Base-by-base conservation (phyloP, 2,888 invertebrate genomes). In the Heliconius erato region DNA sequence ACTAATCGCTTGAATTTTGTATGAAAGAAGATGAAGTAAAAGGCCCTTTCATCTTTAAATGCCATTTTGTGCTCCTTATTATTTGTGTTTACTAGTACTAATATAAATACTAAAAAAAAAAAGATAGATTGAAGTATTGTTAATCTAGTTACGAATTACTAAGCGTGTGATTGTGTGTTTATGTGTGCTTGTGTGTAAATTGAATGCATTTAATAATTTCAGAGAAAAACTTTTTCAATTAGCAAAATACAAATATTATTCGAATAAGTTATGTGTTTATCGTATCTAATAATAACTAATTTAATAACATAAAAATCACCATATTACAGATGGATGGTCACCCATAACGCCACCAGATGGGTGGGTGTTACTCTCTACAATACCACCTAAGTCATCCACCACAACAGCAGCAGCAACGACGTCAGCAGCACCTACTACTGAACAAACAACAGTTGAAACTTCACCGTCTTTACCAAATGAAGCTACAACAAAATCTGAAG, bases 271-370 rank as follows among this genome's bases (percentile, higher is more conserved):
- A 19, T 7, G 6, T 6, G 3, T 54, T 7, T 7, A 54, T 54
- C 7, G 54, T 54, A 19, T 23, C 2, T 7, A 54, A 54, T 54
- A 54, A 54, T 54, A 19, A 54, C 7, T 54, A 54, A 54, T 54
- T 19, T 54, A 54, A 54, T 54, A 54, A 9, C 3, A 40, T 44
- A 71, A 40, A 7, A 11, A 23, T 40, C 28, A 1, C 16, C 14
- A n/a, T 23, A 14, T 94, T 93, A 23, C 93, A 96, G 96, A 96
- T 91, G 96, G 96, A 82, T 97, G 97, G 97, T 96, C 96, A 26
- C 97, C 97, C 9, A 96, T 97, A 76, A 97, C 97, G 3, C 96
- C 97, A 11, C 97, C 97, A 14, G 97, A 97, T 86, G 97, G 97
- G 16, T 97, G 97, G 97, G 96, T 97, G 16, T 91, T 97, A 79